Percentiles rank a stretch among this genome's conserved stretches.
These are phyloP conservation scores for Excalfactoria chinensis DNA, from an alignment of 2,113 vertebrate genomes.

Conservation along the genomic window DNA sequence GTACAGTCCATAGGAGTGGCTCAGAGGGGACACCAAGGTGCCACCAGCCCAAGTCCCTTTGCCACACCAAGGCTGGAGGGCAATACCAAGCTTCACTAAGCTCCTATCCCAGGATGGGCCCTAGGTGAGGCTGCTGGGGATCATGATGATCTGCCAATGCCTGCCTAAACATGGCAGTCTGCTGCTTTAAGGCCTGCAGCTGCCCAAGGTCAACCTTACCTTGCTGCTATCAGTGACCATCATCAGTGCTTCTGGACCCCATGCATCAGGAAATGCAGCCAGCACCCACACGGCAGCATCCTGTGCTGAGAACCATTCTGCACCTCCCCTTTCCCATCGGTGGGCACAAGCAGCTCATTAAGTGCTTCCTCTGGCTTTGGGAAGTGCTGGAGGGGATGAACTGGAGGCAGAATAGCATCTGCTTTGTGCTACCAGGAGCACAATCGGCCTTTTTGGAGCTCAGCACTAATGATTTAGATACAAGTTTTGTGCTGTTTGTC, in stretches of 20 bases:
- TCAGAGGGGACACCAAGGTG: not conserved
- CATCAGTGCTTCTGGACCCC: not conserved
- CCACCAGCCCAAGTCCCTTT: not conserved
- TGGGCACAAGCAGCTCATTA: slow-evolving; percentile 23
- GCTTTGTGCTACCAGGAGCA: not conserved
- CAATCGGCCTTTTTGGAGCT: not conserved
- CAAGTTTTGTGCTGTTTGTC: not conserved
- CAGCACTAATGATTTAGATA: not conserved
- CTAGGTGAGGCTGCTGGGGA: not conserved
- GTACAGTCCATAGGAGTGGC: not conserved
- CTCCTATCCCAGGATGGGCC: not conserved
- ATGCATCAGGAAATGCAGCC: not conserved
- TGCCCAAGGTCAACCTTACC: not conserved
- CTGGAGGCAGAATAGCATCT: not conserved
- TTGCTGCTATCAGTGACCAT: not conserved
- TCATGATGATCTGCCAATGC: not conserved
- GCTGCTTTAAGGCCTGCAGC: not conserved
- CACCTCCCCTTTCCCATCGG: slow-evolving; percentile 19
- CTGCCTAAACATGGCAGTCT: not conserved
- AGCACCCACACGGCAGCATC: not conserved
- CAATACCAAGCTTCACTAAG: not conserved
- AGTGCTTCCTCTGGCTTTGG: not conserved
- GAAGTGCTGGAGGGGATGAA: accelerated
- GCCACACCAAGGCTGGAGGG: not conserved
- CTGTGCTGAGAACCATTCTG: slow-evolving; percentile 35